Evolutionary conservation across 2,888 invertebrate genomes (phyloP).

Genomic region (Vesta saturnalis): DNA sequence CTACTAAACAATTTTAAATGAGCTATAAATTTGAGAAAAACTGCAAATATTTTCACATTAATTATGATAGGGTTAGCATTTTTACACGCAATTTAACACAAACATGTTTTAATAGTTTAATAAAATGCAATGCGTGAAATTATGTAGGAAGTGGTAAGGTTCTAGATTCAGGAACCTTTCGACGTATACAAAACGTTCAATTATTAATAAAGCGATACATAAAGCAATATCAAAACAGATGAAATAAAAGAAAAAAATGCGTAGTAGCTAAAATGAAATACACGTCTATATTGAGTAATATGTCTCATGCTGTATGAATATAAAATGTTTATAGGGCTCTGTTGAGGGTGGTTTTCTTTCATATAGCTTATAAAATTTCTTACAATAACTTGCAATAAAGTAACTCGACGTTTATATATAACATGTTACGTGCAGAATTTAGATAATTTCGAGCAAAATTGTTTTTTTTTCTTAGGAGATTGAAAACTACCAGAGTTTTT

Average conservation of each 20-base stretch:
- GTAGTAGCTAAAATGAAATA: conserved; percentile 35
- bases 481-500: too few relatives aligned
- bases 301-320: conserved; percentile 47
- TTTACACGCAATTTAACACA: too few relatives aligned
- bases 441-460: not conserved
- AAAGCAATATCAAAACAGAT: conserved; percentile 22
- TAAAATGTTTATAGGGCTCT: conserved; percentile 56
- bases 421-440: conserved; percentile 15
- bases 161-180: too few relatives aligned
- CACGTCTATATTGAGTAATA: conserved; percentile 42
- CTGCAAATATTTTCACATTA: too few relatives aligned
- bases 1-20: too few relatives aligned
- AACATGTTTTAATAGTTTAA: too few relatives aligned
- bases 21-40: not conserved
- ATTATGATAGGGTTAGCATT: too few relatives aligned
- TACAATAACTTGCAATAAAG: conserved; percentile 51
- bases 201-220: conserved; percentile 13
- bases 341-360: conserved; percentile 54
- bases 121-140: too few relatives aligned
- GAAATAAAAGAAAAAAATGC: conserved; percentile 15
- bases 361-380: conserved; percentile 55
- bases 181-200: conserved; percentile 7
- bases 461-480: too few relatives aligned
- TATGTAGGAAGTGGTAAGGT: too few relatives aligned
- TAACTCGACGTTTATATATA: conserved; percentile 24